A percentile compares a stretch with the other conserved stretches of the same genome.
Conservation (phyloP, 2,888 invertebrate genomes). For the Eupithecia inturbata region DNA sequence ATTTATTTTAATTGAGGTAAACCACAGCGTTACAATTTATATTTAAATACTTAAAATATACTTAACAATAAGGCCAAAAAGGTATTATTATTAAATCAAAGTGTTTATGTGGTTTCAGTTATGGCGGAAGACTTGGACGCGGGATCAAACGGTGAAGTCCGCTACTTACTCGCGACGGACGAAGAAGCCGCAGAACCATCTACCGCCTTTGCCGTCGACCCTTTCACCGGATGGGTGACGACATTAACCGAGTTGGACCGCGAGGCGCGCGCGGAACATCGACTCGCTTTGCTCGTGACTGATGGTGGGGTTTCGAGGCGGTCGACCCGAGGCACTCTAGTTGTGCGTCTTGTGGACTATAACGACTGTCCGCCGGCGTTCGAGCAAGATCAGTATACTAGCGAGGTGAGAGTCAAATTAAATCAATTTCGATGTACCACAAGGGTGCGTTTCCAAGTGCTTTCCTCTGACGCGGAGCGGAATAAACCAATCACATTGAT, state of each 20-base stretch:
- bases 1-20: too few species aligned
- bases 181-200: slow-evolving; percentile 59
- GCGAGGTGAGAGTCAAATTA: slow-evolving; percentile 48
- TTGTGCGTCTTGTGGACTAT: slow-evolving; percentile 92
- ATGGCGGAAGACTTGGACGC: slow-evolving; percentile 86
- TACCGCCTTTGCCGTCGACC: slow-evolving; percentile 92
- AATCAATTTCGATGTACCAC: not conserved
- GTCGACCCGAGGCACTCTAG: slow-evolving; percentile 89
- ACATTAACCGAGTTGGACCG: slow-evolving; percentile 89
- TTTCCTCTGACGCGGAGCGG: not conserved
- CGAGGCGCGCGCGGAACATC: slow-evolving; percentile 90
- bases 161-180: slow-evolving; percentile 90
- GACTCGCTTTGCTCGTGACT: slow-evolving; percentile 89
- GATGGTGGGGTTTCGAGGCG: slow-evolving; percentile 90
- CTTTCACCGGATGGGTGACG: slow-evolving; percentile 94
- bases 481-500: not conserved
- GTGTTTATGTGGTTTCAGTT: slow-evolving; percentile 54
- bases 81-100: too few species aligned
- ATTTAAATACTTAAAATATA: too few species aligned
- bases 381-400: slow-evolving; percentile 86
- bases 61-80: too few species aligned
- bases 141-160: slow-evolving; percentile 93
- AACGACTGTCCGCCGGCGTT: slow-evolving; percentile 96
- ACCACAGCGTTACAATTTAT: too few species aligned
- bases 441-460: not conserved